phyloP scores from a whole-genome alignment of 2,888 invertebrate species.

The Priocnemis perturbator region DNA sequence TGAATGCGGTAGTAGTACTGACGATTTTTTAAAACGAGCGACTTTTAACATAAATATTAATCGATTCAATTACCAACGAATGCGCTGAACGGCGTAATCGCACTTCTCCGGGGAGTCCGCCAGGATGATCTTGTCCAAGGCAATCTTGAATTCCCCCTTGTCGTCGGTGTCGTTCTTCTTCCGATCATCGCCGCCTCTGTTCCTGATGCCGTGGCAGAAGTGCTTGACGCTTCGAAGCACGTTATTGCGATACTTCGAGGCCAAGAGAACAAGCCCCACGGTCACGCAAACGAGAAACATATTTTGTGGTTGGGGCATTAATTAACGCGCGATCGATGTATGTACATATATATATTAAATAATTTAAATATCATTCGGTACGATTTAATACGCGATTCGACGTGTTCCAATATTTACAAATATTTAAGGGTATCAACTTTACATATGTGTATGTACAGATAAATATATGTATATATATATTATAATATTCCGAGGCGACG shows the following conservation, averaged over 20 bases:
- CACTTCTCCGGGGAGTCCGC: constrained; percentile 71
- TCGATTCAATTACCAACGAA: constrained; percentile 67
- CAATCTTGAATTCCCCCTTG: constrained; percentile 52
- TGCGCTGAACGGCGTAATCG: constrained; percentile 71
- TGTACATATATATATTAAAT: constrained; percentile 20
- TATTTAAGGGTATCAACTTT: too few relatives aligned
- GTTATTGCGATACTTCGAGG: constrained; percentile 71
- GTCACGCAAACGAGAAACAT: constrained; percentile 72
- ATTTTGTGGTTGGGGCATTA: constrained; percentile 61
- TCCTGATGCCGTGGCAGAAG: constrained; percentile 62
- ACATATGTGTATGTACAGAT: too few relatives aligned
- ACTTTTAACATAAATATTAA: too few relatives aligned
- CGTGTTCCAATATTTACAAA: too few relatives aligned
- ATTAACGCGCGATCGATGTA: constrained; percentile 28
- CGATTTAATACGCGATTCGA: not conserved
- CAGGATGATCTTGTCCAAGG: constrained; percentile 67
- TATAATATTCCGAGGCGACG: too few relatives aligned
- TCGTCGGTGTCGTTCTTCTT: constrained; percentile 33
- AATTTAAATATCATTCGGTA: not conserved
- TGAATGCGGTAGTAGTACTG: too few relatives aligned
- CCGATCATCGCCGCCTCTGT: constrained; percentile 22
- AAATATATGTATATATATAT: too few relatives aligned
- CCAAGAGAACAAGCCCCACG: constrained; percentile 69
- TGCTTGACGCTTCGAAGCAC: constrained; percentile 68
- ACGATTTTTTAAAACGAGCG: too few relatives aligned